Base-by-base conservation (phyloP, 2,797 vertebrate genomes). In the Martes flavigula region DNA sequence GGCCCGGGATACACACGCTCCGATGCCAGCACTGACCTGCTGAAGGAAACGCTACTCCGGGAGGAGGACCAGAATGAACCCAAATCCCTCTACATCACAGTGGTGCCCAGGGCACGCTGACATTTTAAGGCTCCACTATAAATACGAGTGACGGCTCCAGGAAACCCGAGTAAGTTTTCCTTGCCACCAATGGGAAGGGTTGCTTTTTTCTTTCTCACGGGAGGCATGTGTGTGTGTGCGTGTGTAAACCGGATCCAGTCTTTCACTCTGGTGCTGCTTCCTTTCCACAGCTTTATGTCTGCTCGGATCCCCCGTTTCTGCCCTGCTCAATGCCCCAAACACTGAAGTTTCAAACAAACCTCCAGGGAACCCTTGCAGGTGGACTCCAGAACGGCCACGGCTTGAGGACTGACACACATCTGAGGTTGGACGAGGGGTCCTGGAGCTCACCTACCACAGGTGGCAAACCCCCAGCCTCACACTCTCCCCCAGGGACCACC, bases 21-120 rank as follows among this genome's bases (percentile, higher is more conserved):
- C 4, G 4, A 10, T 20, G n/a, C 7, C n/a, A 1, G 18, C 17
- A 1, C 17, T 20, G 66, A 68, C 32, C 3, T 68, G 17, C 8
- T 4, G 17, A 68, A 18, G n/a, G 66, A 70, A 23, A 38, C 5
- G 20, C 1, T 23, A 5, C 20, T 70, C 35, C 4, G 0, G n/a
- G 21, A 23, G 10, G 66, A 38, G 20, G 21, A 70, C 5, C 20
- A 70, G 66, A 21, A 70, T 2, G 35, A n/a, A 8, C 35, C 21
- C 4, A 12, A 38, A 70, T 12, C 66, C 35, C n/a, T 70, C n/a
- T 5, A 20, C 10, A 21, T 12, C 35, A 21, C 18, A 21, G 2
- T 12, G 35, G 66, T 70, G 35, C n/a, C 18, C 66, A 11, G 66
- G 66, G n/a, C 66, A 68, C 1, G 18, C 18, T 35, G 66, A 68